phyloP scores from a whole-genome alignment of 2,797 vertebrate species.

The Anas bernieri region DNA sequence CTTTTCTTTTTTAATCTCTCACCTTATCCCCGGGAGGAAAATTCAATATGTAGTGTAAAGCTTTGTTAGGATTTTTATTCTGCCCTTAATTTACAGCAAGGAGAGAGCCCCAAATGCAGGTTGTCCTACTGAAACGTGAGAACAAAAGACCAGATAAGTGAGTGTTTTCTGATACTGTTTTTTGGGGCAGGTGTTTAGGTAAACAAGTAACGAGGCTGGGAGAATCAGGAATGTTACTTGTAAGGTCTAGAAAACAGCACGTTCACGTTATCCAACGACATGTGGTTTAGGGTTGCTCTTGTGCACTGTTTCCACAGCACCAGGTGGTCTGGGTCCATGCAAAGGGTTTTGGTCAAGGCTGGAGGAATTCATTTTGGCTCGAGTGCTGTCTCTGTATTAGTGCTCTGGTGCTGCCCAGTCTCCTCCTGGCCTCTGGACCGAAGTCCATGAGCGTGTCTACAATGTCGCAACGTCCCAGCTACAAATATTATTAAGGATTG shows the following conservation, averaged over 20 bases:
- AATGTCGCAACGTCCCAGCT: background rate
- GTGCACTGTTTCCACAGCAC: background rate
- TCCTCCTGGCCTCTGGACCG: background rate
- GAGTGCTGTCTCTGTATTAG: background rate
- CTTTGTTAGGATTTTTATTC: background rate
- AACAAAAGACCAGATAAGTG: background rate
- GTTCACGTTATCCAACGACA: fast-evolving
- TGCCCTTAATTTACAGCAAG: background rate
- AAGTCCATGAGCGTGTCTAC: background rate
- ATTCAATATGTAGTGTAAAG: background rate
- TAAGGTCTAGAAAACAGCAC: fast-evolving
- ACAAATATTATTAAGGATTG: background rate
- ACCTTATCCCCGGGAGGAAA: background rate
- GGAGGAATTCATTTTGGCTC: background rate
- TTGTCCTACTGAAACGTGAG: background rate
- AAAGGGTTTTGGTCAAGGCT: background rate
- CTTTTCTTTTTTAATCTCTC: background rate
- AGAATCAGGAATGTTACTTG: background rate
- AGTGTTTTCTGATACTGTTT: background rate
- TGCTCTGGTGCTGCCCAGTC: background rate
- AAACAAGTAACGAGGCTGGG: background rate
- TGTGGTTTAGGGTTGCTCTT: background rate
- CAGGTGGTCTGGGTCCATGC: background rate
- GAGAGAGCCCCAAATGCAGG: background rate
- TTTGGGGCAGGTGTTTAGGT: background rate